Evolutionary conservation across 2,113 vertebrate genomes (phyloP).

Genomic region (Chlamydotis undulata): DNA sequence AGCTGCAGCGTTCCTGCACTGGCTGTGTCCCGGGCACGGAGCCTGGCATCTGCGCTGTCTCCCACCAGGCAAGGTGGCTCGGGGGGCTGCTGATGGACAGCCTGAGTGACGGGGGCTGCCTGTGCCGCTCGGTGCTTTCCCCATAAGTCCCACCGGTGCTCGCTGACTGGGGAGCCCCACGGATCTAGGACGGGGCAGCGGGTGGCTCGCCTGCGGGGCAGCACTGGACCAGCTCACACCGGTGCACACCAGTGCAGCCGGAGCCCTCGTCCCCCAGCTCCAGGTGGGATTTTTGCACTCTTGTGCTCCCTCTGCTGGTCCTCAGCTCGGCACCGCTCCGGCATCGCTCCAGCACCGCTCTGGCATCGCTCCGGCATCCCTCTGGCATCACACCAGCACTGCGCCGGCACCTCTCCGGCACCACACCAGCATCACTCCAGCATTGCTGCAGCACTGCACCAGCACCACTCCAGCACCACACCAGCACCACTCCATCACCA

Average conservation of each 20-base stretch:
- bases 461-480: background rate
- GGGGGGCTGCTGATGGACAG: background rate
- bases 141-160: accelerated
- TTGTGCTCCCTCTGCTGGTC: constrained; percentile 61
- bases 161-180: background rate
- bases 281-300: background rate
- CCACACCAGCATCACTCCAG: too few species aligned
- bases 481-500: background rate
- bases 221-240: background rate
- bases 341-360: background rate
- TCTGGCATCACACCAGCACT: accelerated
- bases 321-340: background rate
- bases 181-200: background rate
- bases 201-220: background rate
- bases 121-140: accelerated
- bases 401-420: background rate
- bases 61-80: accelerated
- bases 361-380: accelerated
- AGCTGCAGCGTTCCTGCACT: background rate
- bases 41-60: background rate
- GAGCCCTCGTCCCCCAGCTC: background rate
- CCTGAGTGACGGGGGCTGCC: background rate
- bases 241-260: background rate
- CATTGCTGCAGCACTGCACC: background rate
- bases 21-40: background rate